A percentile compares a stretch with the other conserved stretches of the same genome.
These are phyloP conservation scores for Apis laboriosa DNA, from an alignment of 1,140 invertebrate genomes.

Conservation along the genomic window DNA sequence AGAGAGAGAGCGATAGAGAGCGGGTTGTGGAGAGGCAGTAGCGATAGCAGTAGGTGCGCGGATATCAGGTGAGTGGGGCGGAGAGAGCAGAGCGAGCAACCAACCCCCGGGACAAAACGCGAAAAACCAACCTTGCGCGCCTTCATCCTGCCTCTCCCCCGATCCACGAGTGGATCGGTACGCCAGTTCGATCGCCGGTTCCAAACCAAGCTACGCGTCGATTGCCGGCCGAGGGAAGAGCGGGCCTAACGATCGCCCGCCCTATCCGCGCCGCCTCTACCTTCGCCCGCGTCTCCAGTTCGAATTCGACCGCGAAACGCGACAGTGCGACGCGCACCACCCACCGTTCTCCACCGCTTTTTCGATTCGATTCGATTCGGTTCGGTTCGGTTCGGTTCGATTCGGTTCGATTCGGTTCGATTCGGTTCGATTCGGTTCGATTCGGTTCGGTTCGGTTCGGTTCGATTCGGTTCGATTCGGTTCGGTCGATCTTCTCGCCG, in stretches of 20 bases:
- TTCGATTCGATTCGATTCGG: background rate
- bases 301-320: slow-evolving; percentile 36
- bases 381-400: background rate
- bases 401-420: too few relatives aligned
- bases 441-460: too few relatives aligned
- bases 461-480: too few relatives aligned
- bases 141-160: slow-evolving; percentile 38
- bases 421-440: too few relatives aligned
- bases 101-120: slow-evolving; percentile 68
- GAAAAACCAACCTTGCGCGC: slow-evolving; percentile 69
- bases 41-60: slow-evolving; percentile 72
- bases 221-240: too few relatives aligned
- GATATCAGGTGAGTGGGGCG: slow-evolving; percentile 76
- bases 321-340: slow-evolving; percentile 15
- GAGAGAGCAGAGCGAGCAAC: slow-evolving; percentile 43
- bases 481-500: too few relatives aligned
- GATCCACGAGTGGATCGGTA: background rate
- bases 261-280: background rate
- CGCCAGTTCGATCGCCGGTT: background rate
- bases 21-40: slow-evolving; percentile 28
- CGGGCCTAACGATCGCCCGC: background rate
- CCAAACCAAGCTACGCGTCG: background rate
- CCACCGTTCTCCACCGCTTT: background rate
- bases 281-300: slow-evolving; percentile 22
- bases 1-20: too few relatives aligned